A percentile compares a stretch with the other conserved stretches of the same genome.
phyloP scores from a whole-genome alignment of 2,888 invertebrate species.

The Thymelicus acteon region DNA sequence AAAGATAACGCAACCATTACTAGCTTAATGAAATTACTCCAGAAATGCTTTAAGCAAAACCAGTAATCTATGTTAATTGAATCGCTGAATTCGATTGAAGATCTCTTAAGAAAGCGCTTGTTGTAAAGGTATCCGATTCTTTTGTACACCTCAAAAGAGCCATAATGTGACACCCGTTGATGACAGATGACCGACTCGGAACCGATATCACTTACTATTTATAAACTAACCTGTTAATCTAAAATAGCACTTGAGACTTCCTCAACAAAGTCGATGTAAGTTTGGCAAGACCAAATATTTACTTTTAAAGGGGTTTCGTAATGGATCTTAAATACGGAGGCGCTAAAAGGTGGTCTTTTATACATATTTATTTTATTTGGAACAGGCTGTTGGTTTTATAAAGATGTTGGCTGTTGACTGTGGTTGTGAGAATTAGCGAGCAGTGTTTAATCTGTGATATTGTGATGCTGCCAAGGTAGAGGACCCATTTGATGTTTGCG shows the following conservation, averaged over 20 bases:
- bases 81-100: constrained; percentile 1
- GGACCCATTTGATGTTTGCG: constrained; percentile 14
- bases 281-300: constrained; percentile 37
- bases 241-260: constrained; percentile 8
- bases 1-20: constrained; percentile 17
- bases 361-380: constrained; percentile 56
- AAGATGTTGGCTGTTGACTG: constrained; percentile 25
- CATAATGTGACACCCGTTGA: constrained; percentile 76
- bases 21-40: constrained; percentile 1
- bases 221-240: neutral
- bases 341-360: constrained; percentile 73
- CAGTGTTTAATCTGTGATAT: constrained; percentile 2
- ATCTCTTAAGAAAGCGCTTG: constrained; percentile 14
- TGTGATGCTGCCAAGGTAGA: constrained; percentile 3
- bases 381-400: constrained; percentile 39
- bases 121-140: constrained; percentile 52
- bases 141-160: constrained; percentile 57
- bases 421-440: constrained; percentile 30
- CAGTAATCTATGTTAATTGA: constrained; percentile 6
- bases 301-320: constrained; percentile 56
- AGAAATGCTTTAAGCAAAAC: constrained; percentile 6
- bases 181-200: constrained; percentile 67
- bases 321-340: constrained; percentile 67
- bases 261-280: neutral
- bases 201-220: constrained; percentile 33